Evolutionary conservation across 2,797 vertebrate genomes (phyloP).

Genomic region (Diplodus sargus): DNA sequence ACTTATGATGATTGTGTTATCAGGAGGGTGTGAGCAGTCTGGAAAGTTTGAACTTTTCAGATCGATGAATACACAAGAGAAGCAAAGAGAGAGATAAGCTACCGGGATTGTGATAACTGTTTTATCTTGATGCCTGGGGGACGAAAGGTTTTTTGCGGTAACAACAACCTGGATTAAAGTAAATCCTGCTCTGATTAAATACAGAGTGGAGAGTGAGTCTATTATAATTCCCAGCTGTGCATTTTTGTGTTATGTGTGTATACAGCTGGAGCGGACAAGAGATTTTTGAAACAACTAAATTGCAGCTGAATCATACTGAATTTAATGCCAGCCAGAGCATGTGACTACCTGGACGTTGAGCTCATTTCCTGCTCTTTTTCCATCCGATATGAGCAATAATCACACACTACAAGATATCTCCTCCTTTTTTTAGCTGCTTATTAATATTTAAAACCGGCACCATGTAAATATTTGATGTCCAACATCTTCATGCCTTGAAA

Average conservation of each 20-base stretch:
- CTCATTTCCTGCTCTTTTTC: conserved; percentile 13
- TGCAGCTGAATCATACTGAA: conserved; percentile 23
- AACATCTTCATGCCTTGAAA: neutral
- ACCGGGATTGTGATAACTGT: neutral
- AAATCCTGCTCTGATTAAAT: neutral
- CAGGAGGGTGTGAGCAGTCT: neutral
- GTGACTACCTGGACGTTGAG: neutral
- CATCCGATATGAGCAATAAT: neutral
- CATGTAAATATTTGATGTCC: neutral
- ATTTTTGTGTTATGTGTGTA: conserved; percentile 25
- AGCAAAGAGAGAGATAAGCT: neutral
- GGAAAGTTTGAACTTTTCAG: neutral
- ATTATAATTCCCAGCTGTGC: neutral
- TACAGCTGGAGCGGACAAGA: conserved; percentile 17
- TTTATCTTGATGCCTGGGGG: neutral
- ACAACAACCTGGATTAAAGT: neutral
- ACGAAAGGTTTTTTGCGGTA: neutral
- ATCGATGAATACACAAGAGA: conserved; percentile 4
- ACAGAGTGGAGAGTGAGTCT: neutral
- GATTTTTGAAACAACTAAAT: conserved; percentile 10
- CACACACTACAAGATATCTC: neutral
- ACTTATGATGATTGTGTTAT: neutral
- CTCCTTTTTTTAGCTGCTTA: neutral
- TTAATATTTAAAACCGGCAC: neutral
- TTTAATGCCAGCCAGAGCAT: neutral